phyloP scores from a whole-genome alignment of 2,888 invertebrate genomes.

The Diachrysia chrysitis region DNA sequence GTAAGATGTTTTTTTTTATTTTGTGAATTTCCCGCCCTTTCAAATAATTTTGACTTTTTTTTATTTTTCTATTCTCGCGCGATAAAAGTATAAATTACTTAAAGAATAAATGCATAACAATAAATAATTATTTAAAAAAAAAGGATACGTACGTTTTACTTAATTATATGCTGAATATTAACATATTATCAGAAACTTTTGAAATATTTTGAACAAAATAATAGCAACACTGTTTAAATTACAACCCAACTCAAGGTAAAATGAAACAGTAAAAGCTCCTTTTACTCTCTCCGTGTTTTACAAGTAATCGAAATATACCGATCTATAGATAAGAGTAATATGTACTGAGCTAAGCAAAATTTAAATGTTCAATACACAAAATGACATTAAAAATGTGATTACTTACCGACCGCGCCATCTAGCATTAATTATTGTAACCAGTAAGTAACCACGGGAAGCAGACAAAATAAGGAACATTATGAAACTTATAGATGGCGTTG shows the following conservation, averaged over 20 bases:
- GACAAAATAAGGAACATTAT: too few species aligned
- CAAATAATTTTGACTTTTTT: slow-evolving; percentile 55
- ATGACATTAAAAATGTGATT: too few species aligned
- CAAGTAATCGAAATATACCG: too few species aligned
- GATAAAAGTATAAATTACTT: slow-evolving; percentile 20
- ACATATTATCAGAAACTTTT: too few species aligned
- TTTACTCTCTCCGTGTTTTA: too few species aligned
- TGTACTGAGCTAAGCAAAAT: too few species aligned
- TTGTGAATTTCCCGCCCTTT: slow-evolving; percentile 74
- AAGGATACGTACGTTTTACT: too few species aligned
- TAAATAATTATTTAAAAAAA: background rate
- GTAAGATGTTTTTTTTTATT: slow-evolving; percentile 46
- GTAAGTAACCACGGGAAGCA: too few species aligned
- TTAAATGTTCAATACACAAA: too few species aligned
- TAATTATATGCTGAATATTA: background rate
- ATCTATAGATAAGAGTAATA: too few species aligned
- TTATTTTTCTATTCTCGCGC: slow-evolving; percentile 51
- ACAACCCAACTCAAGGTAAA: background rate
- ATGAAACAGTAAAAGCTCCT: background rate
- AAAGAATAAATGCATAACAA: background rate
- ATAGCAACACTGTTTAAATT: background rate
- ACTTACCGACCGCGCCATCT: too few species aligned
- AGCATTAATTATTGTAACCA: too few species aligned
- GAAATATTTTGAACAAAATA: background rate
- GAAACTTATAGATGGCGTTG: background rate